These are phyloP conservation scores for Galerucella calmariensis DNA, from an alignment of 2,888 invertebrate genomes.

Conservation along the genomic window DNA sequence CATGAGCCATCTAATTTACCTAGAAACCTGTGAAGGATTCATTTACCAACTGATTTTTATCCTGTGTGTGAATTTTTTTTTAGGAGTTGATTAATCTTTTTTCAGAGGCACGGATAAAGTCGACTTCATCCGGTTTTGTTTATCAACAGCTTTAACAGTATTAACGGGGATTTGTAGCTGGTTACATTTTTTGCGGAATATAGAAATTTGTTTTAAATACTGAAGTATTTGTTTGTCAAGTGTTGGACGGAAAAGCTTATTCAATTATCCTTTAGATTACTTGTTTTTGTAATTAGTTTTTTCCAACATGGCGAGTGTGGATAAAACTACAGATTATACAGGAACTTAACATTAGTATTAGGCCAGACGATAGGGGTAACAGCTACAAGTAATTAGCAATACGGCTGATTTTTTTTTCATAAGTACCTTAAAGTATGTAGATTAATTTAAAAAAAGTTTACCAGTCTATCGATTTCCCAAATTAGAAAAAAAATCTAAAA, in stretches of 20 bases:
- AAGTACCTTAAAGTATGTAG: too few relatives aligned
- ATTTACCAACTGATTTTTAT: not conserved
- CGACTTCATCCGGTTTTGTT: not conserved
- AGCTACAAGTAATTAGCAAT: too few relatives aligned
- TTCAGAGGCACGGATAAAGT: not conserved
- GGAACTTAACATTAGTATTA: too few relatives aligned
- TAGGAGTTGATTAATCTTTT: constrained; percentile 1
- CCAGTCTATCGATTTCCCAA: too few relatives aligned
- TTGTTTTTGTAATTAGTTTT: not conserved
- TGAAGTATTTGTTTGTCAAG: not conserved
- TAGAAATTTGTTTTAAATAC: too few relatives aligned
- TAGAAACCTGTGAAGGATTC: constrained; percentile 21
- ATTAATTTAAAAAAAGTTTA: too few relatives aligned
- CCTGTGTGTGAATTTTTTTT: constrained; percentile 1
- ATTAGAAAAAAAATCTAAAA: too few relatives aligned
- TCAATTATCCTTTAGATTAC: not conserved
- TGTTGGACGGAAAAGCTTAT: not conserved
- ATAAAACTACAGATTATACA: too few relatives aligned
- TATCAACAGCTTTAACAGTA: not conserved
- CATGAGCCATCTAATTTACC: constrained; percentile 37
- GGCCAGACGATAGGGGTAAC: too few relatives aligned
- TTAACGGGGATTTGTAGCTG: not conserved
- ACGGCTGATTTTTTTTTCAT: too few relatives aligned
- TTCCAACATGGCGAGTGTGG: too few relatives aligned
- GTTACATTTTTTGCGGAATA: not conserved